phyloP scores from a whole-genome alignment of 1,140 invertebrate genomes.

The Bombus confusus region DNA sequence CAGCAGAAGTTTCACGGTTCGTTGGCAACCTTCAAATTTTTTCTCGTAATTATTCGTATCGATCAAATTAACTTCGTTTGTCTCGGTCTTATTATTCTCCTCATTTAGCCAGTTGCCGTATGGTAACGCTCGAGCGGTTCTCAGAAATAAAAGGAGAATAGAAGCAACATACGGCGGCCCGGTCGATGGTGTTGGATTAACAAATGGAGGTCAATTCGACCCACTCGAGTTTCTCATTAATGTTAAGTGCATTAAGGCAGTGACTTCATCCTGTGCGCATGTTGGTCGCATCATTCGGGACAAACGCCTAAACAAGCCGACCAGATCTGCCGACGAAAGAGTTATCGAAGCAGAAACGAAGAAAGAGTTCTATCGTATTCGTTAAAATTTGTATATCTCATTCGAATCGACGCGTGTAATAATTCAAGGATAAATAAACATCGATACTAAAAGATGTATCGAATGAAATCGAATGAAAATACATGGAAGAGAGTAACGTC shows the following conservation, averaged over 20 bases:
- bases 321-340: not conserved
- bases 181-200: constrained; percentile 69
- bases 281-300: constrained; percentile 29
- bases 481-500: not conserved
- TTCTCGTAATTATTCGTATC: not conserved
- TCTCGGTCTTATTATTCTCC: not conserved
- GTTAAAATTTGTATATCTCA: too few species aligned
- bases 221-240: constrained; percentile 75
- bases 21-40: not conserved
- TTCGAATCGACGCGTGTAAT: too few species aligned
- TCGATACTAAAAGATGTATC: too few species aligned
- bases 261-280: constrained; percentile 53
- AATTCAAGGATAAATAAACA: not conserved
- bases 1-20: not conserved
- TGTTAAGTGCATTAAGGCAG: constrained; percentile 59
- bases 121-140: not conserved
- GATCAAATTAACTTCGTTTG: constrained; percentile 3
- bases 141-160: constrained; percentile 34
- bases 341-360: not conserved
- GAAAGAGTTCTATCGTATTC: not conserved
- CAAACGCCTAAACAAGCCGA: constrained; percentile 39
- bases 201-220: constrained; percentile 76
- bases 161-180: constrained; percentile 28
- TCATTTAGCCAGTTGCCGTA: not conserved
- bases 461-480: not conserved